Evolutionary conservation across 2,888 invertebrate species (phyloP), one percentile per base, ranked within the genome.

Genomic region (Heteromyza rotundicornis): DNA sequence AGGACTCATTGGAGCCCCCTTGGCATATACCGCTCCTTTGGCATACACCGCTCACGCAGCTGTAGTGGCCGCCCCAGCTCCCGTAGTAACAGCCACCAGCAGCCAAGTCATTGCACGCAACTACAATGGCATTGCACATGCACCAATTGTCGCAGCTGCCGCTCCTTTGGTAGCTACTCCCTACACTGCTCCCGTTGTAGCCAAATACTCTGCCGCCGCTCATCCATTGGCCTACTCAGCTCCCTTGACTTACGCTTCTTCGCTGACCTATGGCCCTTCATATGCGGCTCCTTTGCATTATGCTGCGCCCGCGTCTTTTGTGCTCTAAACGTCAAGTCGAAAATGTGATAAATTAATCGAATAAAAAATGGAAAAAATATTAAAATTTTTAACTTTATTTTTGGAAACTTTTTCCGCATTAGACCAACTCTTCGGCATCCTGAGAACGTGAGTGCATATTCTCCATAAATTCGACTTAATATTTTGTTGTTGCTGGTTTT

Each of bases 51-150:
- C 70, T 19, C 68, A 70, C 5, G 73, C 77, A 53, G 70, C 72
- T 0, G 53, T 72, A 2, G 64, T 74, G 0, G 72, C 73, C 22
- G 74, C 77, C 23, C 71, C 72, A 19, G 71, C 70, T 47, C 73
- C 71, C 0, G 52, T 64, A 54, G 71, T 73, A 16, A 73, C 72
- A 20, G 72, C 73, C n/a, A 75, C 76, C 47, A 77, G 77, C 12
- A 76, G 73, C 50, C 77, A 77, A 65, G 70, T 71, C 60, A 47
- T 77, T 63, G 75, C 76, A 19, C 66, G 77, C 17, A 77, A 77
- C 58, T 71, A 68, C 68, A 77, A 77, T 69, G 74, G 75, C 0
- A 70, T 75, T 27, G 75, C 75, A 0, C 35, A 68, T 2, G 70
- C 71, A n/a, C 75, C 76, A 2, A 57, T 77, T 19, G 22, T 75